Evolutionary conservation across 2,797 vertebrate genomes (phyloP).

Genomic region (Pseudotriccus pelzelni): DNA sequence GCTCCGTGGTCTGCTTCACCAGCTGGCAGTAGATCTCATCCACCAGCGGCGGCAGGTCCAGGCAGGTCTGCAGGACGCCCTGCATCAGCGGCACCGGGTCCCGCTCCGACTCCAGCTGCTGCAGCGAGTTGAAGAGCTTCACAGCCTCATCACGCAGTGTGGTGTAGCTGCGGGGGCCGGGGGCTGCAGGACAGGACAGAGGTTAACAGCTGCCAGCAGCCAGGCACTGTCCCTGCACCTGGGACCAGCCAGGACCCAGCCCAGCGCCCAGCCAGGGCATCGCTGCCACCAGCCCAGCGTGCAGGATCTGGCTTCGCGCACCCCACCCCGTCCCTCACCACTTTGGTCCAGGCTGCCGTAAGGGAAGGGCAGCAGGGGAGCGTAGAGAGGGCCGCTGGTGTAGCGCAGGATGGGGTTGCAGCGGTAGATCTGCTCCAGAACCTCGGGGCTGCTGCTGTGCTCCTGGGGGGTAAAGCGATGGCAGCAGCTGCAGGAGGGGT

Average conservation of each 20-base stretch:
- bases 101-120: conserved; percentile 87
- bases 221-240: rapidly evolving
- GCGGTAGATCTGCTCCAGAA: conserved; percentile 92
- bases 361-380: conserved; percentile 91
- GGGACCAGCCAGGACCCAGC: not conserved
- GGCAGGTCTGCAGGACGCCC: conserved; percentile 95
- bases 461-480: conserved; percentile 76
- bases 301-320: rapidly evolving
- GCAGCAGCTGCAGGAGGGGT: not conserved
- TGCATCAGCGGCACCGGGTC: conserved; percentile 92
- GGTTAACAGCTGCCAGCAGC: not conserved
- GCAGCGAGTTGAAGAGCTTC: conserved; percentile 92
- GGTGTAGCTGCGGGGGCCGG: conserved; percentile 83
- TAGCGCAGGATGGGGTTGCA: conserved; percentile 93
- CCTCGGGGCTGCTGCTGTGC: conserved; percentile 86
- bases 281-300: rapidly evolving
- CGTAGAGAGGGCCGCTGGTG: conserved; percentile 89
- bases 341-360: conserved; percentile 87
- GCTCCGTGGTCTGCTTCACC: conserved; percentile 93
- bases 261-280: not conserved
- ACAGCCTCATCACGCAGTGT: conserved; percentile 92
- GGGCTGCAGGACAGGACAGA: not conserved
- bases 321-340: conserved; percentile 74
- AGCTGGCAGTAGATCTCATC: conserved; percentile 98
- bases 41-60: conserved; percentile 90